Evolutionary conservation across 37 sponge, comb jelly and placozoan species (phyloP).

Genomic region (Cliona cf. orientalis): DNA sequence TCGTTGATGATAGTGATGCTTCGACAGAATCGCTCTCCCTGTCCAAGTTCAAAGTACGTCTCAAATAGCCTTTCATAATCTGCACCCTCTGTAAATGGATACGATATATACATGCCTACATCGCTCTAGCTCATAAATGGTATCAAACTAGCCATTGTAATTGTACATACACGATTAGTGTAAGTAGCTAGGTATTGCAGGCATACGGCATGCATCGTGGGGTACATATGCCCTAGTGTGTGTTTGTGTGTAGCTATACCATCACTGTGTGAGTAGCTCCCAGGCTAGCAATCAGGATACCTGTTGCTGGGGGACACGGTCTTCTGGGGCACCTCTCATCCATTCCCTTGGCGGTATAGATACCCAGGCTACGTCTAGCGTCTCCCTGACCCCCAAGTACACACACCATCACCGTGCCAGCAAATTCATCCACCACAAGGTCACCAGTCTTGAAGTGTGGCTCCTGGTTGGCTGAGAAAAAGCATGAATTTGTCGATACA

Average conservation of each 20-base stretch:
- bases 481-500: too few species aligned
- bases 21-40: not conserved
- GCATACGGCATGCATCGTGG: not conserved
- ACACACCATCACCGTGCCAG: too few species aligned
- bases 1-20: conserved; percentile 13
- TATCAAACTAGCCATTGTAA: not conserved
- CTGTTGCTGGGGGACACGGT: conserved; percentile 22
- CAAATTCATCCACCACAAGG: too few species aligned
- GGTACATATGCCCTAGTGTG: not conserved
- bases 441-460: too few species aligned
- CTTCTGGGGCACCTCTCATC: conserved; percentile 1
- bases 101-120: not conserved
- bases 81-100: not conserved
- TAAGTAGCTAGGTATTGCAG: not conserved
- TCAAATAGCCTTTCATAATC: not conserved
- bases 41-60: not conserved
- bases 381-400: too few species aligned
- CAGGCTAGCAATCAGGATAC: not conserved
- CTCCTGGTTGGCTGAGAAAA: too few species aligned
- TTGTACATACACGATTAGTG: not conserved
- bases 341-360: not conserved
- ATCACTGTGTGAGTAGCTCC: not conserved
- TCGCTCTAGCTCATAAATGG: not conserved
- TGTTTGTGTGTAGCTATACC: not conserved
- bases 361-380: too few species aligned